Evolutionary conservation across 2,113 vertebrate species (phyloP).

Genomic region (Eonycteris spelaea): DNA sequence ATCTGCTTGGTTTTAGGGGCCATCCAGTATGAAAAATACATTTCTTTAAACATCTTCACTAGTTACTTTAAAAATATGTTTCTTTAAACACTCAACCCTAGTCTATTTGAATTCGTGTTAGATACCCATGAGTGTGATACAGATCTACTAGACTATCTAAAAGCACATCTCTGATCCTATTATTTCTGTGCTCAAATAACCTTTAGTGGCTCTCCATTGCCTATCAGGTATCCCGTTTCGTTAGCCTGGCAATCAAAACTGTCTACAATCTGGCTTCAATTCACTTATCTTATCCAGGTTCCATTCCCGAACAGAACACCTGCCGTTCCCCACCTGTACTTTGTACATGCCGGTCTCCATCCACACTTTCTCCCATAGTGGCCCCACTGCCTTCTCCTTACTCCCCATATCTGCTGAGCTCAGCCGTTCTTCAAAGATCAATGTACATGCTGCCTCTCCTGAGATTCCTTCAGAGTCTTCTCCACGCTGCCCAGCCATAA

Average conservation of each 20-base stretch:
- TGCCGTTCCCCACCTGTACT: background rate
- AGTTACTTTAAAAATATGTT: conserved; percentile 28
- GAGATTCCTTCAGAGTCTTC: background rate
- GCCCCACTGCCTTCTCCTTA: background rate
- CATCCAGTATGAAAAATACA: conserved; percentile 32
- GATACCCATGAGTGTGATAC: background rate
- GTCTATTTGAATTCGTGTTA: background rate
- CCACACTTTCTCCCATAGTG: background rate
- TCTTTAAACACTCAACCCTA: background rate
- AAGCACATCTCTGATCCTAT: background rate
- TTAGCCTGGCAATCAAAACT: background rate
- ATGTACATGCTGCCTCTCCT: background rate
- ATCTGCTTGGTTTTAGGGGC: conserved; percentile 29
- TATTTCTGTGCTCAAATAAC: background rate
- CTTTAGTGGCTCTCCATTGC: background rate
- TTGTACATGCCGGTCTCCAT: background rate
- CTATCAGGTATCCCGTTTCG: background rate
- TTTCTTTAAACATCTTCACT: conserved; percentile 15
- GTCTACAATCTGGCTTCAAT: background rate
- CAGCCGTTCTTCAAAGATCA: background rate
- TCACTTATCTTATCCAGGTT: background rate
- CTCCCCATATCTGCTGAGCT: background rate
- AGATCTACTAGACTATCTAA: background rate
- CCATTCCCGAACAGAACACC: background rate
- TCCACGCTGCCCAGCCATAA: background rate